Evolutionary conservation across 2,797 vertebrate species (phyloP), one percentile per base, ranked within the genome.

Genomic region (Rhinoraja longicauda): DNA sequence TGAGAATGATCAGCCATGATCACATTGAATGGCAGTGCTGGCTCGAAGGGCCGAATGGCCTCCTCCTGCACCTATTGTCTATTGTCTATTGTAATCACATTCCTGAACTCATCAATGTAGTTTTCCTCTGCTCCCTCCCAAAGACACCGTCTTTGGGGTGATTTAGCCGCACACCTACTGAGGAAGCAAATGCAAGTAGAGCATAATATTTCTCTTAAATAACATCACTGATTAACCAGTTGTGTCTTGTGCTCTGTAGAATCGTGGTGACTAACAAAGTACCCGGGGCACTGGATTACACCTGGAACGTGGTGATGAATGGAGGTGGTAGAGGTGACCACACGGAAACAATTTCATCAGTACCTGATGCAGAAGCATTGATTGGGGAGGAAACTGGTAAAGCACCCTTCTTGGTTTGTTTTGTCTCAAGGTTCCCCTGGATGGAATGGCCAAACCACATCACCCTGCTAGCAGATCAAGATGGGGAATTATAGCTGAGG

Each of bases 221-320:
- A 64, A 36, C 59, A 1, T 67, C 2, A 67, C 32, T 84, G 84
- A 67, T 64, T 62, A 64, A 64, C 32, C 13, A n/a, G 5, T 62
- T 67, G 5, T 67, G 17, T 67, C 17, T 67, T 19, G n/a, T 88
- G 24, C 9, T 93, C 93, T 93, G 67, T 86, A 99, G 98, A 93
- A 91, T 98, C 90, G 95, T 95, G 15, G 94, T 98, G 36, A 81
- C 82, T 73, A 99, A 99, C 94, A 94, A 94, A 0, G 97, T 98
- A n/a, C 93, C 12, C 0, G 96, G 98, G 93, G 94, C 95, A 82
- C 94, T 99, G 94, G 95, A 98, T 67, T 99, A 96, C 95, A 95
- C 59, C 93, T 98, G 98, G 97, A 93, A 94, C 92, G 93, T 95
- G 1, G 64, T 94, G 62, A 95, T 94, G 93, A 96, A 97, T 70